Conservation (phyloP, 2,113 vertebrate genomes). For the Leptodactylus fuscus region DNA sequence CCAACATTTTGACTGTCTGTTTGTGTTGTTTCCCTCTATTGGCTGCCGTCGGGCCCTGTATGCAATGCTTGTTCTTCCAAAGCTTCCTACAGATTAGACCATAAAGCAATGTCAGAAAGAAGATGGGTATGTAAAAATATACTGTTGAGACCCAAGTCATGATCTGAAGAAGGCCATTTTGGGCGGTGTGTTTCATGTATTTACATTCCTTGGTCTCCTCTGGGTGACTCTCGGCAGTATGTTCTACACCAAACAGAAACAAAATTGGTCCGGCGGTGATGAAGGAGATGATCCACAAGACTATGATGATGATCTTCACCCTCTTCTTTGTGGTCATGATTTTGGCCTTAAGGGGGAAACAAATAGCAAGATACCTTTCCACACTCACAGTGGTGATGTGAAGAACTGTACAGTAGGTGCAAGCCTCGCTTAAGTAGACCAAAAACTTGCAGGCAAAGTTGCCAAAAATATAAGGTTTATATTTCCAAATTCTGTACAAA, state of each 20-base stretch:
- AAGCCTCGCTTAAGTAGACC: constrained; percentile 63
- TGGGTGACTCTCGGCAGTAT: constrained; percentile 15
- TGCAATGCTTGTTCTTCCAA: not conserved
- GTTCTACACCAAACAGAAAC: constrained; percentile 61
- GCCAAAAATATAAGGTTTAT: constrained; percentile 63
- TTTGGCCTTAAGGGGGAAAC: constrained; percentile 65
- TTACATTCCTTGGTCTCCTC: constrained; percentile 61
- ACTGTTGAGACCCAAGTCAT: constrained; percentile 64
- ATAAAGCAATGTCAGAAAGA: constrained; percentile 61
- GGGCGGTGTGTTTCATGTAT: constrained; percentile 27
- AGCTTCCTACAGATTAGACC: constrained; percentile 62
- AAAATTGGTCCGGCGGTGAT: constrained; percentile 53
- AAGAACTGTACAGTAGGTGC: constrained; percentile 63
- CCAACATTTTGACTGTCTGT: constrained; percentile 63
- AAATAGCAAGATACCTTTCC: constrained; percentile 64
- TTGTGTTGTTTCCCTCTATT: constrained; percentile 53
- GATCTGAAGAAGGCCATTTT: constrained; percentile 46
- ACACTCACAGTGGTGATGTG: constrained; percentile 62
- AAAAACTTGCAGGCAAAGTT: constrained; percentile 65
- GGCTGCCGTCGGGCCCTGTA: not conserved
- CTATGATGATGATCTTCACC: constrained; percentile 59
- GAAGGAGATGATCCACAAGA: constrained; percentile 59
- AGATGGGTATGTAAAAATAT: constrained; percentile 62
- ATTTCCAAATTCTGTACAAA: constrained; percentile 65
- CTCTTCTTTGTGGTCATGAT: constrained; percentile 56